These are phyloP conservation scores for Andrena flavipes DNA, from an alignment of 2,888 invertebrate species.

Conservation along the genomic window DNA sequence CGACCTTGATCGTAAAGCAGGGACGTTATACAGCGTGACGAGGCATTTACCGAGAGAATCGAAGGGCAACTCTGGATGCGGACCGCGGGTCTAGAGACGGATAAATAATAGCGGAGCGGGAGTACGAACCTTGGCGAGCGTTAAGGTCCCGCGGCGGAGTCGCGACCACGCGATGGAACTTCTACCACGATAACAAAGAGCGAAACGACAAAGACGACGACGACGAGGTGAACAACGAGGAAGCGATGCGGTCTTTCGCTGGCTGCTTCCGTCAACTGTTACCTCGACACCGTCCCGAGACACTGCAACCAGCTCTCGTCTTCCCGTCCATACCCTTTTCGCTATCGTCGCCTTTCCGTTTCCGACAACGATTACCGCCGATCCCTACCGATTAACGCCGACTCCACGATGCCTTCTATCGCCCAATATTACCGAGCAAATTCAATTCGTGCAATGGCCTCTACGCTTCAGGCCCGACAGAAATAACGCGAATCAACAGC, in stretches of 20 bases:
- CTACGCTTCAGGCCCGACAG: no score
- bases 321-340: not conserved
- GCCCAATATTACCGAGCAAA: no score
- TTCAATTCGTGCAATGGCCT: no score
- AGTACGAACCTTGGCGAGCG: conserved; percentile 31
- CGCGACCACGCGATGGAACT: not conserved
- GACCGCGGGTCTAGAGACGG: not conserved
- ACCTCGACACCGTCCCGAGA: conserved; percentile 62
- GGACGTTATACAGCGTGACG: no score
- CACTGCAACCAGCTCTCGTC: conserved; percentile 40
- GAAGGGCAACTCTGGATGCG: not conserved
- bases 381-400: conserved; percentile 50
- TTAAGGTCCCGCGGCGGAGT: not conserved
- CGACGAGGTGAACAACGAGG: conserved; percentile 65
- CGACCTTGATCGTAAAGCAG: no score
- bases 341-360: conserved; percentile 10
- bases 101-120: not conserved
- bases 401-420: not conserved
- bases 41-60: not conserved
- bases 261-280: conserved; percentile 59
- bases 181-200: conserved; percentile 6
- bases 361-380: conserved; percentile 32
- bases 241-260: conserved; percentile 51
- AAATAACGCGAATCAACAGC: no score
- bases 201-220: conserved; percentile 11